These are phyloP conservation scores for Nymphalis c-album DNA, from an alignment of 2,888 invertebrate species.

Conservation along the genomic window DNA sequence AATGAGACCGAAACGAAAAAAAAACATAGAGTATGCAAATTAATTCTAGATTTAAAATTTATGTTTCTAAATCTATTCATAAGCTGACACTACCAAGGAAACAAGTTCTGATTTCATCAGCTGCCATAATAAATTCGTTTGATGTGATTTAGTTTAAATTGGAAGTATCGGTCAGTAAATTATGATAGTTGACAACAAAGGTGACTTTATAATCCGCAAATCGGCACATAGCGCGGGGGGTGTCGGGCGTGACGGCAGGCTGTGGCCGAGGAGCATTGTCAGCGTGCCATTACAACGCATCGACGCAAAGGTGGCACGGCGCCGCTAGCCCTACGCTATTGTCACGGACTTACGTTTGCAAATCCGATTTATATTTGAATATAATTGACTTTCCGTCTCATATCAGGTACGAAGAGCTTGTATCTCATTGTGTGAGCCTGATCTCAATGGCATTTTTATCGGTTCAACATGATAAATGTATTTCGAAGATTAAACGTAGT, in stretches of 20 bases:
- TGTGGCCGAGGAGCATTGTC: conserved; percentile 13
- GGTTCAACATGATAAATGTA: conserved; percentile 78
- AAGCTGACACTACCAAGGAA: conserved; percentile 23
- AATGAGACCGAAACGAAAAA: conserved; percentile 9
- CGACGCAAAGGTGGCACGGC: conserved; percentile 50
- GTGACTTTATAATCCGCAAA: conserved; percentile 60
- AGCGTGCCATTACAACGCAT: conserved; percentile 16
- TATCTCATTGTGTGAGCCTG: conserved; percentile 72
- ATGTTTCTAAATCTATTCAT: conserved; percentile 21
- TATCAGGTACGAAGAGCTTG: conserved; percentile 72
- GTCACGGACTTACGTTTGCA: conserved; percentile 77
- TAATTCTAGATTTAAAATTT: conserved; percentile 24
- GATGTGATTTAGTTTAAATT: conserved; percentile 35
- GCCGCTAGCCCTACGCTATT: conserved; percentile 71
- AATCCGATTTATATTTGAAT: conserved; percentile 82
- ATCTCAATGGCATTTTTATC: conserved; percentile 80
- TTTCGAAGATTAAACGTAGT: conserved; percentile 72
- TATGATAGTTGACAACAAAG: conserved; percentile 45
- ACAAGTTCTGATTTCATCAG: conserved; percentile 30
- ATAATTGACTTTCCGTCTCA: conserved; percentile 79
- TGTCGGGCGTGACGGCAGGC: conserved; percentile 18
- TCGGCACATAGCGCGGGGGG: conserved; percentile 44
- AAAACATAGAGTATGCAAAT: conserved; percentile 15
- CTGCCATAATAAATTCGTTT: conserved; percentile 32
- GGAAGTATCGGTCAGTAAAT: conserved; percentile 39